Evolutionary conservation across 2,113 vertebrate species (phyloP).

Genomic region (Glaucomys volans): DNA sequence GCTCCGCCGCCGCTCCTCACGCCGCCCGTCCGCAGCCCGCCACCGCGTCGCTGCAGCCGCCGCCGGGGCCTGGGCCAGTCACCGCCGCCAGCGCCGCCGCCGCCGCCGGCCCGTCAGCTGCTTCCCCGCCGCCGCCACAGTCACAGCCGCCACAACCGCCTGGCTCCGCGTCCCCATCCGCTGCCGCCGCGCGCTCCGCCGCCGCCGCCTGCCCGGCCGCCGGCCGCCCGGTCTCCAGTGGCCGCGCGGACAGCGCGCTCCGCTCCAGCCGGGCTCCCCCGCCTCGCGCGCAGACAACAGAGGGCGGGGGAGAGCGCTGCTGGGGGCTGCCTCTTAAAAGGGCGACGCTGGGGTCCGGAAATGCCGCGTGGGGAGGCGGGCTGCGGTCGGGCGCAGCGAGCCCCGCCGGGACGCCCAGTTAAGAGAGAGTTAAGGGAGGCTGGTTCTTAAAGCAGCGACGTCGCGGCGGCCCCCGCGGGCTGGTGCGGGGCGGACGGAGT

Average conservation of each 20-base stretch:
- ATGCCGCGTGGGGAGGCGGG: slow-evolving; percentile 53
- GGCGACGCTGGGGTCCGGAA: slow-evolving; percentile 68
- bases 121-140: slow-evolving; percentile 76
- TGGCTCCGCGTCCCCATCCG: slow-evolving; percentile 80
- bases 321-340: slow-evolving; percentile 35
- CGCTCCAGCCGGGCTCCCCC: slow-evolving; percentile 63
- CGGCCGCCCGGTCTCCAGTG: slow-evolving; percentile 74
- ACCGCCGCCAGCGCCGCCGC: slow-evolving; percentile 78
- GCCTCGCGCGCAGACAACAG: slow-evolving; percentile 54
- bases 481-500: neutral
- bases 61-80: slow-evolving; percentile 73
- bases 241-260: slow-evolving; percentile 73
- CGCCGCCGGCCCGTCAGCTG: slow-evolving; percentile 75
- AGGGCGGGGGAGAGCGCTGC: slow-evolving; percentile 26
- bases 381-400: neutral
- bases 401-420: slow-evolving; percentile 20
- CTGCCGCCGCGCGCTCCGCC: slow-evolving; percentile 46
- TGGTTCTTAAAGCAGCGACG: slow-evolving; percentile 47
- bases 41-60: slow-evolving; percentile 70
- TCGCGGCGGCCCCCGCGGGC: neutral
- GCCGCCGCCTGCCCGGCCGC: slow-evolving; percentile 63
- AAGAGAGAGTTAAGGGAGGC: slow-evolving; percentile 56
- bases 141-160: slow-evolving; percentile 65
- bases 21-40: slow-evolving; percentile 65
- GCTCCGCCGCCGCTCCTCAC: slow-evolving; percentile 67